These are phyloP conservation scores for Sphaerophoria rueppellii DNA, from an alignment of 2,888 invertebrate genomes.

Conservation along the genomic window DNA sequence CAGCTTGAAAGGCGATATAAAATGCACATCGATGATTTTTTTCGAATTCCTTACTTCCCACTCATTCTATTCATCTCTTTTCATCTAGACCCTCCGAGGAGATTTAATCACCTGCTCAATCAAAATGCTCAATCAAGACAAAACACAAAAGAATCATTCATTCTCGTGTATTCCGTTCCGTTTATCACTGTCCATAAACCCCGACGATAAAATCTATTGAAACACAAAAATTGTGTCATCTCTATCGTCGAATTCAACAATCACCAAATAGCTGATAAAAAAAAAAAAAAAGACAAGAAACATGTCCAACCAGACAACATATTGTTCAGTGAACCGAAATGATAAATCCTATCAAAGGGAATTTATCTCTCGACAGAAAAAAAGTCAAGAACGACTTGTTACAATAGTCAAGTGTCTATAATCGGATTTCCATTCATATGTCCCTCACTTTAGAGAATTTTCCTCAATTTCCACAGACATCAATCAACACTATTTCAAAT, in stretches of 20 bases:
- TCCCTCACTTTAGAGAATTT: slow-evolving; percentile 66
- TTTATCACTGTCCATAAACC: slow-evolving; percentile 32
- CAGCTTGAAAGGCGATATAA: too few species aligned
- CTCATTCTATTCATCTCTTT: not conserved
- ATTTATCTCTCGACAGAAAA: not conserved
- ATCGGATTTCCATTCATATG: slow-evolving; percentile 68
- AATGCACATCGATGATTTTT: too few species aligned
- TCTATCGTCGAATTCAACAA: slow-evolving; percentile 22
- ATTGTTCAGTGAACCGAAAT: slow-evolving; percentile 55
- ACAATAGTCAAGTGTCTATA: slow-evolving; percentile 32
- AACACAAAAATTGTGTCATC: slow-evolving; percentile 47
- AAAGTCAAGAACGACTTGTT: slow-evolving; percentile 5
- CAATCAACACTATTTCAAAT: slow-evolving; percentile 69
- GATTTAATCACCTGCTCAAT: slow-evolving; percentile 42
- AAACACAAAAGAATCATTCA: slow-evolving; percentile 2
- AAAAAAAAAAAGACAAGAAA: not conserved
- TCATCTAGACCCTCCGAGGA: slow-evolving; percentile 1
- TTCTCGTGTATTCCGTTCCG: not conserved
- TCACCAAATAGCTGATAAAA: slow-evolving; percentile 11
- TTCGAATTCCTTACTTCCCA: not conserved
- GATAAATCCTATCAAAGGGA: slow-evolving; percentile 49
- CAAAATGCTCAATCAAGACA: not conserved
- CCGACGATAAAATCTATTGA: slow-evolving; percentile 8
- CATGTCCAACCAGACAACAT: slow-evolving; percentile 8
- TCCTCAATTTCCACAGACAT: slow-evolving; percentile 65